Evolutionary conservation across 2,888 invertebrate species (phyloP).

Genomic region (Melanotus villosus): DNA sequence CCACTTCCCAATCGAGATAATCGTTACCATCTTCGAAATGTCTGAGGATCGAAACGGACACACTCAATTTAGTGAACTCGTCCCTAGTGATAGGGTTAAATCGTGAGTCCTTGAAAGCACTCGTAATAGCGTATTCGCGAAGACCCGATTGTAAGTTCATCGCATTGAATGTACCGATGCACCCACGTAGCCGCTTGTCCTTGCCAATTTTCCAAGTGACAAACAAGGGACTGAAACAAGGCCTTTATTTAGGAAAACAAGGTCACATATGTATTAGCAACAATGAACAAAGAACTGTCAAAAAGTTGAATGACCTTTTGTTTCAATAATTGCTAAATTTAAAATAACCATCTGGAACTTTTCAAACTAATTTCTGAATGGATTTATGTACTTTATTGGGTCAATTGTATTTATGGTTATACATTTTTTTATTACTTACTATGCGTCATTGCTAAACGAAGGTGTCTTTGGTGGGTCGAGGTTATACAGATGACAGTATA

Average conservation of each 20-base stretch:
- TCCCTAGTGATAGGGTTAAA: conserved; percentile 96
- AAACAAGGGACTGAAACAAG: conserved; percentile 88
- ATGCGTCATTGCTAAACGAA: conserved; percentile 94
- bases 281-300: conserved; percentile 54
- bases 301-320: conserved; percentile 62
- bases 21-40: conserved; percentile 97
- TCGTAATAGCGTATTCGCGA: conserved; percentile 96
- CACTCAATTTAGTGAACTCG: conserved; percentile 92
- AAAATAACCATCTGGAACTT: conserved; percentile 1
- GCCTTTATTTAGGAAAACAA: conserved; percentile 44
- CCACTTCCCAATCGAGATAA: conserved; percentile 98
- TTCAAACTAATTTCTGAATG: not conserved
- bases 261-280: conserved; percentile 27
- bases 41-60: conserved; percentile 95
- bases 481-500: conserved; percentile 94
- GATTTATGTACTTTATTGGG: not conserved
- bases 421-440: conserved; percentile 77
- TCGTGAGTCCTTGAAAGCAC: conserved; percentile 97
- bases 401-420: conserved; percentile 2
- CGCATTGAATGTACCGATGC: conserved; percentile 98
- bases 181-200: conserved; percentile 95
- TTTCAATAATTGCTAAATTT: conserved; percentile 30
- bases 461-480: conserved; percentile 93
- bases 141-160: conserved; percentile 96
- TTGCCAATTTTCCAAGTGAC: conserved; percentile 99